Evolutionary conservation across 2,797 vertebrate species (phyloP), one percentile per base, ranked within the genome.

Genomic region (Allobates femoralis): DNA sequence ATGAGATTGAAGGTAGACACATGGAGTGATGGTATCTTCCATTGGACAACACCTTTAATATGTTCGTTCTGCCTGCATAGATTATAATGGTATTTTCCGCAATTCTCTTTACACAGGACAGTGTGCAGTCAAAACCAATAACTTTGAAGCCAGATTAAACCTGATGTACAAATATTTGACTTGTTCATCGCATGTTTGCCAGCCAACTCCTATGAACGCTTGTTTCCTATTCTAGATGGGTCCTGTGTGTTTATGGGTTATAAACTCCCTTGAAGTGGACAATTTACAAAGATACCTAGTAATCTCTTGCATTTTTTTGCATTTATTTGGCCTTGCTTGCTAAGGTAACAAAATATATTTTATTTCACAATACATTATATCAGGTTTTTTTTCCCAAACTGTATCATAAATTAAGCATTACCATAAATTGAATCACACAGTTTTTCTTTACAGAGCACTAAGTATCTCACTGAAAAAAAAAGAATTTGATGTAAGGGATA

Each of bases 291-390:
- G 2, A 79, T 37, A 0, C 26, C 37, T 21, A 37, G 11, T n/a
- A 16, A 23, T 58, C 41, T 5, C 15, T n/a, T 37, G 2, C 7
- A 41, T 74, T 51, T 74, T 34, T 21, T 15, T 60, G 46, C 26
- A 50, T 71, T 60, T 10, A 78, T 58, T 12, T 6, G 3, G 1
- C 53, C 30, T 78, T 37, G 30, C 77, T 26, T 62, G 77, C 53
- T 41, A 23, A 79, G 32, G 1, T 37, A 56, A 41, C 81, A 83
- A 7, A 69, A 74, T 73, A 73, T 37, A 1, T 83, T 58, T 56
- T 56, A 3, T 58, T 82, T 60, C 30, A 83, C 64, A 34, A 30
- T 83, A 41, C 28, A 73, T 56, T 83, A 51, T 30, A 85, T 69
- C 14, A 56, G 21, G 8, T 30, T 71, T 21, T 14, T 16, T 11